Base-by-base conservation (phyloP, 2,113 vertebrate species). In the Proteles cristata region DNA sequence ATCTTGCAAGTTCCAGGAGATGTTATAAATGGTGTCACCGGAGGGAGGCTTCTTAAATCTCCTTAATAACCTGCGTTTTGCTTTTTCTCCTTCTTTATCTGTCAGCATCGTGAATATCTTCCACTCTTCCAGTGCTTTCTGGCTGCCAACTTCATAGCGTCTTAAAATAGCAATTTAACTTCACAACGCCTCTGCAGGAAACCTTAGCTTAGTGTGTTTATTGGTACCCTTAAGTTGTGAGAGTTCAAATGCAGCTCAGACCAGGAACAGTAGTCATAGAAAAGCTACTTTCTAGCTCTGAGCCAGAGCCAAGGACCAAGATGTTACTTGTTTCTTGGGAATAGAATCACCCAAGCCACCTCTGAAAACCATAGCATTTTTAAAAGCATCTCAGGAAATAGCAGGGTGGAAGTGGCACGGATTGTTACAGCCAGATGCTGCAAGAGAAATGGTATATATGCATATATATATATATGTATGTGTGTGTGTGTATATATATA, bases 151-250 rank as follows among this genome's bases (percentile, higher is more conserved):
- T 96, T 96, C 90, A 90, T 39, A 95, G 80, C 23, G 39, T 94
- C 93, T 92, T 95, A 94, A 97, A 97, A 96, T 94, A 96, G 84
- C 69, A 92, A 93, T 91, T 97, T 92, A 87, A 81, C 73, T 76
- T 92, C 87, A 95, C 45, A 97, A 80, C 88, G 82, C 53, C 74
- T 95, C 21, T 0, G 58, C 84, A 90, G 84, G 80, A 94, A 91
- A 81, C 92, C 50, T 95, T 82, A 96, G 80, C 90, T 92, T 89
- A 58, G 80, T 63, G 50, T 96, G 88, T 96, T 97, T 98, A 94
- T 96, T 96, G 95, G 63, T 5, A 82, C 55, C 84, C 53, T 86
- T 66, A 65, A 89, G 33, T 81, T 69, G 74, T 58, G 1, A 28
- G 92, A 96, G 85, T 93, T 83, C 94, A 94, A 95, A 66, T 93